Evolutionary conservation across 2,113 vertebrate genomes (phyloP).

Genomic region (Egretta garzetta): DNA sequence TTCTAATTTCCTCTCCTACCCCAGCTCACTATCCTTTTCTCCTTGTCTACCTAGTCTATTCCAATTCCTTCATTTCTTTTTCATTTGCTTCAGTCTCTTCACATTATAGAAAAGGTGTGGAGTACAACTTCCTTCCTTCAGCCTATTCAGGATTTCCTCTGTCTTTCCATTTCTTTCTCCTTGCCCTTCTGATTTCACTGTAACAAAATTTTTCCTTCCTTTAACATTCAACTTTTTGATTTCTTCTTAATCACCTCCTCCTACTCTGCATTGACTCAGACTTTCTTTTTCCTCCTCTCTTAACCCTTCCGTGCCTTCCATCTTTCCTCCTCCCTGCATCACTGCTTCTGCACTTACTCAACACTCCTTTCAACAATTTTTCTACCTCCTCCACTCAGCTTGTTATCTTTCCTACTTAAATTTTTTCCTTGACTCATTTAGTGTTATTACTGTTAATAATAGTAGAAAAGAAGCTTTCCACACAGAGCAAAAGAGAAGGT

Average conservation of each 20-base stretch:
- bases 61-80: neutral
- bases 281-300: conserved; percentile 29
- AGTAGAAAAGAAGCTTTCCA: neutral
- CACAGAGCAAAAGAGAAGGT: neutral
- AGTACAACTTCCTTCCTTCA: neutral
- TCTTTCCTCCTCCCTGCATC: neutral
- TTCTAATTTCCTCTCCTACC: neutral
- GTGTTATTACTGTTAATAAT: conserved; percentile 16
- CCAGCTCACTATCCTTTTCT: neutral
- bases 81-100: neutral
- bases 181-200: neutral
- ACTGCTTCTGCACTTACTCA: neutral
- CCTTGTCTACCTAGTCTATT: neutral
- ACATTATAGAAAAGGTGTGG: neutral
- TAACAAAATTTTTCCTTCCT: conserved; percentile 18
- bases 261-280: conserved; percentile 66
- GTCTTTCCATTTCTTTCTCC: neutral
- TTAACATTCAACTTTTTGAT: conserved; percentile 30
- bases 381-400: conserved; percentile 28
- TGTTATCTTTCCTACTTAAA: conserved; percentile 6
- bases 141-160: neutral
- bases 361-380: neutral
- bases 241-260: conserved; percentile 61
- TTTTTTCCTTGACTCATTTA: conserved; percentile 39
- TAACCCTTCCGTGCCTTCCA: neutral